phyloP scores from a whole-genome alignment of 2,888 invertebrate species.

The Zeuzera pyrina region DNA sequence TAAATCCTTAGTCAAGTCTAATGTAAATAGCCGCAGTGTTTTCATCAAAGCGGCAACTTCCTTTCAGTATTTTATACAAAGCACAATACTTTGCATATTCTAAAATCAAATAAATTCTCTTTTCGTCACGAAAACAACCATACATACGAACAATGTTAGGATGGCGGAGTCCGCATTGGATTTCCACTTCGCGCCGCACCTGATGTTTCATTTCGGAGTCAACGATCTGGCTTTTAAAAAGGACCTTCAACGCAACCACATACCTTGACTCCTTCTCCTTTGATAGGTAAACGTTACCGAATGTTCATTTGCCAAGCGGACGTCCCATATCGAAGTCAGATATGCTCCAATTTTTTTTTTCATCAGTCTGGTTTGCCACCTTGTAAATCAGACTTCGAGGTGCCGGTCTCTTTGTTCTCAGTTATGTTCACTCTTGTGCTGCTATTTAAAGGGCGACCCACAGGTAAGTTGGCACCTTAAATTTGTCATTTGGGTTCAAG shows the following conservation, averaged over 20 bases:
- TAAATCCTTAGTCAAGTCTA: constrained; percentile 89
- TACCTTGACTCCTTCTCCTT: constrained; percentile 90
- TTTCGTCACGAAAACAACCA: constrained; percentile 96
- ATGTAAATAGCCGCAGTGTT: constrained; percentile 84
- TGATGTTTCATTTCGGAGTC: constrained; percentile 94
- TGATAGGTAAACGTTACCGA: constrained; percentile 96
- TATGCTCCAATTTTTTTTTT: constrained; percentile 79
- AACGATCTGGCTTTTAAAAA: constrained; percentile 92
- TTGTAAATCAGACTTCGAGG: constrained; percentile 21
- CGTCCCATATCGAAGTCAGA: constrained; percentile 95
- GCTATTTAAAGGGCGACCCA: constrained; percentile 30
- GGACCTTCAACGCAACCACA: constrained; percentile 88
- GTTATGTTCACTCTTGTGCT: constrained; percentile 30
- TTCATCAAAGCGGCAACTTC: constrained; percentile 86
- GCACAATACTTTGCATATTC: constrained; percentile 93
- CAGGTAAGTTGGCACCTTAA: constrained; percentile 56
- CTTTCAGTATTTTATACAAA: constrained; percentile 82
- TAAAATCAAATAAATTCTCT: constrained; percentile 92
- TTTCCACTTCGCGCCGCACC: constrained; percentile 96
- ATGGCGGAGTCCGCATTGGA: constrained; percentile 95
- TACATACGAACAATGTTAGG: constrained; percentile 94
- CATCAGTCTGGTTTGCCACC: constrained; percentile 33
- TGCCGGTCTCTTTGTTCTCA: constrained; percentile 29
- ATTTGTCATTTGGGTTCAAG: constrained; percentile 35
- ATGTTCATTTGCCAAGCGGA: constrained; percentile 95